Conservation (phyloP, 2,888 invertebrate genomes). For the Crossocerus cetratus region DNA sequence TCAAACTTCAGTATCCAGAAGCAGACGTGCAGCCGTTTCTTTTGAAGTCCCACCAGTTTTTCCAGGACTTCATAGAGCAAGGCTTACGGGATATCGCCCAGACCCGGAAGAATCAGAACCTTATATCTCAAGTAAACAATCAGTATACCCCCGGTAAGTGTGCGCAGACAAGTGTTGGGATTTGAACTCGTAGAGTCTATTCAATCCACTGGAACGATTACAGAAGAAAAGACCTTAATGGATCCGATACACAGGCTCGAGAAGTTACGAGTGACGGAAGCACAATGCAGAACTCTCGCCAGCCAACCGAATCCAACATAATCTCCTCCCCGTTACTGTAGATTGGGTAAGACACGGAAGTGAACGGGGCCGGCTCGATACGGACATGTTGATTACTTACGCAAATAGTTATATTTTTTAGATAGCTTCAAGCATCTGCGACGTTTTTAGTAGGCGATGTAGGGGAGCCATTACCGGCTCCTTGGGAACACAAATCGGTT, state of each 20-base stretch:
- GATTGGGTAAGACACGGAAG: slow-evolving; percentile 42
- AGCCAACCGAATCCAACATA: slow-evolving; percentile 70
- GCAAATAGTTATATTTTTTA: slow-evolving; percentile 1
- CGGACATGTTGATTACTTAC: background rate
- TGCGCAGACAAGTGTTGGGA: too few species aligned
- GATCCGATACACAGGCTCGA: slow-evolving; percentile 73
- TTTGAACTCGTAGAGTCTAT: slow-evolving; percentile 38
- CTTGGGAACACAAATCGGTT: too few species aligned
- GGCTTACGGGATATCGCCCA: slow-evolving; percentile 83
- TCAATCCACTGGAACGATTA: slow-evolving; percentile 44
- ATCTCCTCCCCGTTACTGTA: slow-evolving; percentile 43
- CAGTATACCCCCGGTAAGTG: slow-evolving; percentile 65
- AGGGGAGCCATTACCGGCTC: too few species aligned
- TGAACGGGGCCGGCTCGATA: background rate
- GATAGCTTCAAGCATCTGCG: background rate
- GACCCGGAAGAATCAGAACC: slow-evolving; percentile 72
- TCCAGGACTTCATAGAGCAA: slow-evolving; percentile 91
- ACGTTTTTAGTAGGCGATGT: background rate
- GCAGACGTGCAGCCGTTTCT: slow-evolving; percentile 90
- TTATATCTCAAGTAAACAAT: slow-evolving; percentile 64
- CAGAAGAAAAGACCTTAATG: slow-evolving; percentile 68
- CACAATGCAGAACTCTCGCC: slow-evolving; percentile 67
- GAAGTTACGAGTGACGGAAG: slow-evolving; percentile 71
- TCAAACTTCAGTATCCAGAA: slow-evolving; percentile 87
- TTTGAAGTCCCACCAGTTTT: slow-evolving; percentile 89